Base-by-base conservation (phyloP, 2,888 invertebrate genomes). In the Amphiduros pacificus region DNA sequence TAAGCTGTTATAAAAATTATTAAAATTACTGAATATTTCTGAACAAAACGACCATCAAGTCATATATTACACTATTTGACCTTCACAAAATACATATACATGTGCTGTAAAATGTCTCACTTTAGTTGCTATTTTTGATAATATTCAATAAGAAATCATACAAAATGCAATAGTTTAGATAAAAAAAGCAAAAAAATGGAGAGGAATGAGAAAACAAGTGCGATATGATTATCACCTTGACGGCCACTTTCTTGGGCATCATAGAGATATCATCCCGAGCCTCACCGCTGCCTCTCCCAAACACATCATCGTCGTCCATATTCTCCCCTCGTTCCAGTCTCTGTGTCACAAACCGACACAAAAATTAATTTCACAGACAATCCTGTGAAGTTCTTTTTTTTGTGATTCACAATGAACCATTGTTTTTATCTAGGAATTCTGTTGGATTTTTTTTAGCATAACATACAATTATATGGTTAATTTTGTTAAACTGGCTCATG, bases 261-360 rank as follows among this genome's bases (percentile, higher is more conserved):
- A 74, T 68, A 6, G 81, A 80, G 27, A 82, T 69, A 61, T 79
- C 80, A 66, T 82, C 82, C 40, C 80, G 66, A 2, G 81, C 82
- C 60, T 82, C 82, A 11, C 81, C 81, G 11, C 75, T 76, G 11
- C 77, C 78, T 48, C 75, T 74, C 50, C 77, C 76, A 68, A 78
- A 80, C 4, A 73, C 67, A 60, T 81, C 80, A 62, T 79, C 80
- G 66, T 80, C 80, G 28, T 80, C 78, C 73, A 80, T 75, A 55
- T 80, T 77, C 61, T 82, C 82, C 9, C 82, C 82, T 27, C 82
- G 66, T 63, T 81, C 81, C 60, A 82, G 66, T 48, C 77, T 68
- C 81, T 81, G 63, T 31, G 22, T 14, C 20, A 48, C 11, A 36
- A 53, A 53, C 28, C 9, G n/a, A 22, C 6, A 24, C 28, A 51